Conservation (phyloP, 1,140 invertebrate genomes). For the Heliconius hewitsoni region DNA sequence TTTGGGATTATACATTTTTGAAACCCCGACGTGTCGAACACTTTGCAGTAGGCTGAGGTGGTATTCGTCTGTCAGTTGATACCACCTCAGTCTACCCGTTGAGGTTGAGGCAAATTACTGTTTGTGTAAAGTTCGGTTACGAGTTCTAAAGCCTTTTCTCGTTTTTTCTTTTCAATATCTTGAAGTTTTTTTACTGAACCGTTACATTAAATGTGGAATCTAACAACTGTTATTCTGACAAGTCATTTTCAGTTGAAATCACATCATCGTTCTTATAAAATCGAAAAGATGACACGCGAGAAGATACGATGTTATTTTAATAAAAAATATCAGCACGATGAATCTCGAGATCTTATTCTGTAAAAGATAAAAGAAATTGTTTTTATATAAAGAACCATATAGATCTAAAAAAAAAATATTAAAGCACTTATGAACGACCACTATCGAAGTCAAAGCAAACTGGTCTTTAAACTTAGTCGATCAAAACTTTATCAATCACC, state of each 20-base stretch:
- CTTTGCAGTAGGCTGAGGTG: too few species aligned
- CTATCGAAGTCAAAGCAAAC: slow-evolving; percentile 16
- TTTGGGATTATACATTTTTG: too few species aligned
- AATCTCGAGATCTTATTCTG: background rate
- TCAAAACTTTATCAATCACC: slow-evolving; percentile 63
- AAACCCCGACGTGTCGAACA: too few species aligned
- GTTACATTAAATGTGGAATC: background rate
- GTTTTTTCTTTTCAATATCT: background rate
- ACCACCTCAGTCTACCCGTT: too few species aligned
- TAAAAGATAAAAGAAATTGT: background rate
- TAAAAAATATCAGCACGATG: background rate
- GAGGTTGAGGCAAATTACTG: background rate
- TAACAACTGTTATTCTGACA: background rate
- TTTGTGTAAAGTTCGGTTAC: slow-evolving; percentile 20
- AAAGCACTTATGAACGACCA: background rate
- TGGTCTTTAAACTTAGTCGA: slow-evolving; percentile 56
- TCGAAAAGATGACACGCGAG: background rate
- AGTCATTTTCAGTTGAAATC: background rate
- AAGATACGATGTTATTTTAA: background rate
- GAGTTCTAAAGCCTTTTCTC: background rate
- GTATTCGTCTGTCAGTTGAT: too few species aligned
- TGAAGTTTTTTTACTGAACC: background rate
- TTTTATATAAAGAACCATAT: background rate
- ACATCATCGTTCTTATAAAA: background rate
- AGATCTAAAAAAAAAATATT: background rate